These are phyloP conservation scores for Cyphomyrmex costatus DNA, from an alignment of 1,140 invertebrate genomes.

Conservation along the genomic window DNA sequence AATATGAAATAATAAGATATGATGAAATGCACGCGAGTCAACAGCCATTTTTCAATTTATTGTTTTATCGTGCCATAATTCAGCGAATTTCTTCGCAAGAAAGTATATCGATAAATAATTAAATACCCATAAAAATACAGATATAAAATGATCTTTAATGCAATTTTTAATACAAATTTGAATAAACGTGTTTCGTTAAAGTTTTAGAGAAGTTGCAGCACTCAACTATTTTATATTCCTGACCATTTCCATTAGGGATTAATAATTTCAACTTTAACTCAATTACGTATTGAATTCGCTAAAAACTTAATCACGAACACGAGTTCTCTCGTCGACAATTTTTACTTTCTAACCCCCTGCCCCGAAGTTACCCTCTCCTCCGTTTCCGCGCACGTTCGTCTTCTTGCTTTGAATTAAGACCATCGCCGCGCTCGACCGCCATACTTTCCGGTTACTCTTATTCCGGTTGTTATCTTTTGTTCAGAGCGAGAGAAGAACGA, in stretches of 20 bases:
- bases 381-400: conserved; percentile 37
- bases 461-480: conserved; percentile 79
- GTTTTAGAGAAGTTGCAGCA: neutral
- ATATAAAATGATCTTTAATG: neutral
- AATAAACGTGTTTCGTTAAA: neutral
- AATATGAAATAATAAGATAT: neutral
- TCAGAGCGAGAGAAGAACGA: conserved; percentile 62
- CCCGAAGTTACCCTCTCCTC: neutral
- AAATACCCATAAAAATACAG: neutral
- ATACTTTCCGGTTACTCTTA: conserved; percentile 73
- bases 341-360: neutral
- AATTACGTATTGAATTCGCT: neutral
- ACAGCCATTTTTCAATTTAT: conserved; percentile 16
- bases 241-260: neutral
- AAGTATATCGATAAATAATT: conserved; percentile 14
- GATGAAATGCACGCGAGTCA: neutral
- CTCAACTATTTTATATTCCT: neutral
- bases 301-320: conserved; percentile 14
- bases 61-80: neutral
- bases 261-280: conserved; percentile 4
- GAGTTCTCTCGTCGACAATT: conserved; percentile 21
- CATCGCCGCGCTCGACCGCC: conserved; percentile 39
- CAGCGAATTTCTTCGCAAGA: neutral
- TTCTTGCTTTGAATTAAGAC: conserved; percentile 62
- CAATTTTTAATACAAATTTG: neutral